Conservation (phyloP, 2,888 invertebrate genomes). For the Drosophila tripunctata region DNA sequence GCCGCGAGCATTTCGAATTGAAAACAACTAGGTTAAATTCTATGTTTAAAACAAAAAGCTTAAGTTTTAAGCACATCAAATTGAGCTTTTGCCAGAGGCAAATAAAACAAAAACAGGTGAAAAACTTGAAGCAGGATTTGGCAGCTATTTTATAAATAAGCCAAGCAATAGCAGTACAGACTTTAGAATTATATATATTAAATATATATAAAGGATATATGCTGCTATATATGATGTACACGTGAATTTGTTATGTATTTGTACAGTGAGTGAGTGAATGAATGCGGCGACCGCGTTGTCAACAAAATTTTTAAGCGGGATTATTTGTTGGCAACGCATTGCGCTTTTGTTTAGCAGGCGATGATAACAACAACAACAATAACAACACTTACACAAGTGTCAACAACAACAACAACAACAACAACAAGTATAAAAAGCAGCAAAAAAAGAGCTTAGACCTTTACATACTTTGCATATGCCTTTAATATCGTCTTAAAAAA, state of each 20-base stretch:
- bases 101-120: background rate
- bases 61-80: background rate
- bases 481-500: slow-evolving; percentile 74
- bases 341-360: slow-evolving; percentile 53
- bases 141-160: slow-evolving; percentile 26
- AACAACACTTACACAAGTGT: slow-evolving; percentile 46
- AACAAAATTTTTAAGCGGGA: slow-evolving; percentile 69
- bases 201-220: background rate
- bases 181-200: background rate
- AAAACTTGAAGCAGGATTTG: slow-evolving; percentile 13
- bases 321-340: slow-evolving; percentile 51
- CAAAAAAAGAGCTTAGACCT: slow-evolving; percentile 43
- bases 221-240: background rate
- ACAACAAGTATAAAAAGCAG: background rate
- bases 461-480: slow-evolving; percentile 70
- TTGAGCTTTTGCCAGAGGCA: slow-evolving; percentile 1
- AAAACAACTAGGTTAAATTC: background rate
- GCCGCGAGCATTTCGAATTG: background rate
- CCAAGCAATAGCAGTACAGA: background rate
- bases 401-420: slow-evolving; percentile 18
- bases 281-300: slow-evolving; percentile 55
- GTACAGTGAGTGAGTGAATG: background rate
- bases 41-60: background rate
- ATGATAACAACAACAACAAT: slow-evolving; percentile 1
- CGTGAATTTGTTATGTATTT: background rate